Base-by-base conservation (phyloP, 2,113 vertebrate species). In the Callocephalon fimbriatum region DNA sequence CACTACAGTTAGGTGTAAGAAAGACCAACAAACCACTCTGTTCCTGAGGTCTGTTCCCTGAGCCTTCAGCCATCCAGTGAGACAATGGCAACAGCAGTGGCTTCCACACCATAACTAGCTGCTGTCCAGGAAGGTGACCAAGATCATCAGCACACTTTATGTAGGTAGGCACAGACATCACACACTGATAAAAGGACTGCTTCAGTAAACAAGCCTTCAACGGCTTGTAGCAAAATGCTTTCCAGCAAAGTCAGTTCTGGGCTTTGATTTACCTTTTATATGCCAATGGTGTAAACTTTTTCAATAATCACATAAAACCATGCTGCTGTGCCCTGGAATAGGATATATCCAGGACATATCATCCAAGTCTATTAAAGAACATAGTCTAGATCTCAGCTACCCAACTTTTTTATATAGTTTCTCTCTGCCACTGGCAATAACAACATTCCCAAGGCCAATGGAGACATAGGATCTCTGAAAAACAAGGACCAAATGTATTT, bases 181-280 rank as follows among this genome's bases (percentile, higher is more conserved):
- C 1, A 0, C 15, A 1, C 19, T 82, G 73, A 91, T 35, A 90
- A 71, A 93, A 93, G 53, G 35, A 38, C 54, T 48, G 56, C 56
- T 48, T 45, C 65, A 47, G 50, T 68, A 95, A 96, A 58, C 27
- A 38, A 92, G 48, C 18, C 66, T 71, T 71, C 59, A 90, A 51
- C 45, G 84, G 72, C 40, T 13, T 77, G 38, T 51, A 91, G 81
- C 65, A 86, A 91, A 95, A 88, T 14, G 27, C 38, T 95, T 95
- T 90, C 75, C 93, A 86, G 5, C 14, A 25, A 87, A 80, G 72
- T 67, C 78, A 80, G 76, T 70, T 95, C 86, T 93, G 90, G 91
- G 70, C 76, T 97, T 95, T 66, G 63, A 13, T 37, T 92, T 91
- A 88, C 29, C 76, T 84, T 95, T 85, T 61, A 92, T 85, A 86